phyloP scores from a whole-genome alignment of 2,113 vertebrate genomes.

The Desmodus rotundus region DNA sequence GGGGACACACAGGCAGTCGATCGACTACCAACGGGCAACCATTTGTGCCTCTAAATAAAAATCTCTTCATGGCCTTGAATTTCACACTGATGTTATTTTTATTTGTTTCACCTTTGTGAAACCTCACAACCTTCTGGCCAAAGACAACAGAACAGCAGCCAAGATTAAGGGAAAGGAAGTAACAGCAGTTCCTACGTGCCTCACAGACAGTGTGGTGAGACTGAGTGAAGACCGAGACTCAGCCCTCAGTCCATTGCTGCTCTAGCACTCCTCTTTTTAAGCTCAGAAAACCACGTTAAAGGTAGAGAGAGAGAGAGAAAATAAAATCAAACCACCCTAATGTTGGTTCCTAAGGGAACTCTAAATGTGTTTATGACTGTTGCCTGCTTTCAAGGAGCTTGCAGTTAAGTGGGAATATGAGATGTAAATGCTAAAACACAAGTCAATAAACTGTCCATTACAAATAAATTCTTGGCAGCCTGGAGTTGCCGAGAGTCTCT shows the following conservation, averaged over 20 bases:
- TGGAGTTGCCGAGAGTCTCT: not conserved
- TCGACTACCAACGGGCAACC: not conserved
- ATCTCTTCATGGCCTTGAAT: not conserved
- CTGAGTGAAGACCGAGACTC: not conserved
- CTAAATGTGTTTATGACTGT: not conserved
- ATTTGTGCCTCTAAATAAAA: not conserved
- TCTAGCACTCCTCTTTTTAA: not conserved
- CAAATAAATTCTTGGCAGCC: not conserved
- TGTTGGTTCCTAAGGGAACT: not conserved
- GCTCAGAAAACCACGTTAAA: not conserved
- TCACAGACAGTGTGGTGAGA: not conserved
- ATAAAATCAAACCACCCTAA: not conserved
- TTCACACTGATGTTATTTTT: not conserved
- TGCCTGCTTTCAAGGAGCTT: not conserved
- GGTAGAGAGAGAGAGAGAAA: not conserved
- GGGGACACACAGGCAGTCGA: not conserved
- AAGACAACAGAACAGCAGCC: not conserved
- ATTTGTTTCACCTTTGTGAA: slow-evolving; percentile 26
- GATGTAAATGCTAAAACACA: not conserved
- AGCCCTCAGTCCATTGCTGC: not conserved
- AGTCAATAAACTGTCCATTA: not conserved
- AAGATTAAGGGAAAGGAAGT: not conserved
- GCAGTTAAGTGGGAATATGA: not conserved
- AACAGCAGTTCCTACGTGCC: not conserved
- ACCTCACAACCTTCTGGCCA: not conserved